Evolutionary conservation across 1,140 invertebrate genomes (phyloP).

Genomic region (Drosophila equinoxialis): DNA sequence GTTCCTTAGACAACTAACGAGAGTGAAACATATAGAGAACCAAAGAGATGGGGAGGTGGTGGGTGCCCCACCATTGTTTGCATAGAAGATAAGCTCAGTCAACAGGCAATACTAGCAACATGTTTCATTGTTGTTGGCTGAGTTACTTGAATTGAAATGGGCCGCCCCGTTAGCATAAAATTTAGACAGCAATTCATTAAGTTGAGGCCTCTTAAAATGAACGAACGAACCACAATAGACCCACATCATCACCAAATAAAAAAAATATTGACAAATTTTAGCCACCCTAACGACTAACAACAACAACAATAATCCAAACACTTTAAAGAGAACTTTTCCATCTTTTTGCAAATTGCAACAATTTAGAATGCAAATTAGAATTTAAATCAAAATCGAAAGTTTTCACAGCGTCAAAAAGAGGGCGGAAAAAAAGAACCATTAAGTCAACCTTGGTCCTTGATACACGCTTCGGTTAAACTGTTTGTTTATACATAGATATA

Average conservation of each 20-base stretch:
- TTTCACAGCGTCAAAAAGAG: too few species aligned
- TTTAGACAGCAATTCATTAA: constrained; percentile 12
- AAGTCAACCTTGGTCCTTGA: not conserved
- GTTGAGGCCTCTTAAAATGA: not conserved
- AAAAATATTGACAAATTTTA: constrained; percentile 60
- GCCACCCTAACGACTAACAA: constrained; percentile 25
- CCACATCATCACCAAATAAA: constrained; percentile 1
- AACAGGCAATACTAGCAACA: constrained; percentile 1
- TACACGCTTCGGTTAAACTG: not conserved
- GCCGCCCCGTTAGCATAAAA: constrained; percentile 8
- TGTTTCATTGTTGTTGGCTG: not conserved
- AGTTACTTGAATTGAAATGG: constrained; percentile 11
- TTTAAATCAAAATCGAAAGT: too few species aligned
- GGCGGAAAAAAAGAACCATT: not conserved
- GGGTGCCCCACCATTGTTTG: not conserved
- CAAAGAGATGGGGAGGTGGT: not conserved
- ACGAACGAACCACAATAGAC: not conserved
- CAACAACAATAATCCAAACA: not conserved
- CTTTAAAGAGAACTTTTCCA: constrained; percentile 12
- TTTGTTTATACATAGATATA: not conserved
- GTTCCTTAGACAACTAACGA: not conserved
- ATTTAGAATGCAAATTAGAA: not conserved
- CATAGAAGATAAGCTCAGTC: not conserved
- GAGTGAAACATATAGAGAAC: not conserved
- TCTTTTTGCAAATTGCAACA: not conserved